These are phyloP conservation scores for Eudyptes chrysolophus DNA, from an alignment of 2,113 vertebrate genomes.

Conservation along the genomic window DNA sequence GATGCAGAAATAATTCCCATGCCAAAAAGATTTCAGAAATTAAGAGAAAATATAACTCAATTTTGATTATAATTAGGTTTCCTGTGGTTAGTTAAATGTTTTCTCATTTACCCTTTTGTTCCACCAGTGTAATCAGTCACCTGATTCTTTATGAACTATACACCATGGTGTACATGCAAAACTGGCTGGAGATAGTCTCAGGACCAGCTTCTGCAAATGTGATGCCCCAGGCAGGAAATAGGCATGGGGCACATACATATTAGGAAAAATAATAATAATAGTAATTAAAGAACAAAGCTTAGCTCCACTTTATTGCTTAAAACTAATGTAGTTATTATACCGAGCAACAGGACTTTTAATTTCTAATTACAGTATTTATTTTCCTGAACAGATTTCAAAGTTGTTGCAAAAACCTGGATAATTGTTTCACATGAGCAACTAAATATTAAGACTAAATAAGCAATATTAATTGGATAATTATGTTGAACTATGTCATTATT, in stretches of 20 bases:
- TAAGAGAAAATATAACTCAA: slow-evolving; percentile 5
- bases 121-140: slow-evolving; percentile 13
- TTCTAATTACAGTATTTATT: slow-evolving; percentile 63
- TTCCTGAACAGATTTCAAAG: slow-evolving; percentile 61
- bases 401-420: slow-evolving; percentile 50
- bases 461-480: slow-evolving; percentile 51
- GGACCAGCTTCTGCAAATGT: slow-evolving; percentile 33
- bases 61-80: slow-evolving; percentile 37
- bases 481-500: slow-evolving; percentile 39
- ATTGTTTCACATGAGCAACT: slow-evolving; percentile 49
- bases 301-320: slow-evolving; percentile 45
- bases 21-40: slow-evolving; percentile 40
- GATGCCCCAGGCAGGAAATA: slow-evolving; percentile 27
- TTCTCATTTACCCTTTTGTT: slow-evolving; percentile 44
- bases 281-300: slow-evolving; percentile 57
- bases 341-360: slow-evolving; percentile 39
- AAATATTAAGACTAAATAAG: slow-evolving; percentile 61
- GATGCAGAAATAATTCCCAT: slow-evolving; percentile 37
- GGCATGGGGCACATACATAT: neutral
- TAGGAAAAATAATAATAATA: slow-evolving; percentile 22
- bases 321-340: slow-evolving; percentile 50
- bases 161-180: neutral
- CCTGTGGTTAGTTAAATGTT: slow-evolving; percentile 59
- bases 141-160: slow-evolving; percentile 26
- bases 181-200: neutral